Percentiles rank a stretch among this genome's conserved stretches.
phyloP scores from a whole-genome alignment of 2,797 vertebrate species.

The Pogonophryne albipinna region DNA sequence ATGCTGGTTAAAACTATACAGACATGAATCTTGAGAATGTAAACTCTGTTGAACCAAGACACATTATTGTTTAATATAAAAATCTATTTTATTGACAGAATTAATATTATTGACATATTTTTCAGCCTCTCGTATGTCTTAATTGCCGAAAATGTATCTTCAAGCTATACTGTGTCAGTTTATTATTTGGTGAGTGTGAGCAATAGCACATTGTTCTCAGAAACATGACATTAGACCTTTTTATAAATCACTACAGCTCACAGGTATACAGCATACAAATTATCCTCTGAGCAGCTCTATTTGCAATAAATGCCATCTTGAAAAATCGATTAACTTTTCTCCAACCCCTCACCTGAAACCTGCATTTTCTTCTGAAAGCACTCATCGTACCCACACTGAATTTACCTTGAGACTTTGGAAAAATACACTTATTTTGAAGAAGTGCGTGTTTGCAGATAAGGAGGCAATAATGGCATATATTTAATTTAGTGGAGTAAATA shows the following conservation, averaged over 20 bases:
- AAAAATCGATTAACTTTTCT: slow-evolving; percentile 33
- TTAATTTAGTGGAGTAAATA: slow-evolving; percentile 7
- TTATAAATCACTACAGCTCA: slow-evolving; percentile 43
- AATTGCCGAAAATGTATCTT: slow-evolving; percentile 48
- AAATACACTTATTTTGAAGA: not conserved
- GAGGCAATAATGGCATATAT: not conserved
- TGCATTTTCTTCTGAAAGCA: not conserved
- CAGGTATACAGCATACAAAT: slow-evolving; percentile 19
- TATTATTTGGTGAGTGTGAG: slow-evolving; percentile 21
- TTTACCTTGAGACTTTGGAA: not conserved
- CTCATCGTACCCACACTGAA: not conserved
- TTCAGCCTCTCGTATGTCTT: not conserved
- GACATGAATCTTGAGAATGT: not conserved
- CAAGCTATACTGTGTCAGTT: slow-evolving; percentile 19
- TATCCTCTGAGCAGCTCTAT: slow-evolving; percentile 37
- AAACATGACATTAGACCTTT: slow-evolving; percentile 50
- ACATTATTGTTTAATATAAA: not conserved
- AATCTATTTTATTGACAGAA: slow-evolving; percentile 11
- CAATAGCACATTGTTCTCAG: slow-evolving; percentile 13
- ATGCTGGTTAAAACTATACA: no score
- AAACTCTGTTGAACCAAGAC: not conserved
- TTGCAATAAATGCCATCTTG: slow-evolving; percentile 54
- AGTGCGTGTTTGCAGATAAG: slow-evolving; percentile 28
- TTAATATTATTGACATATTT: slow-evolving; percentile 23
- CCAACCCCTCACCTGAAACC: slow-evolving; percentile 20